Evolutionary conservation across 2,113 vertebrate genomes (phyloP).

Genomic region (Nesogale talazaci): DNA sequence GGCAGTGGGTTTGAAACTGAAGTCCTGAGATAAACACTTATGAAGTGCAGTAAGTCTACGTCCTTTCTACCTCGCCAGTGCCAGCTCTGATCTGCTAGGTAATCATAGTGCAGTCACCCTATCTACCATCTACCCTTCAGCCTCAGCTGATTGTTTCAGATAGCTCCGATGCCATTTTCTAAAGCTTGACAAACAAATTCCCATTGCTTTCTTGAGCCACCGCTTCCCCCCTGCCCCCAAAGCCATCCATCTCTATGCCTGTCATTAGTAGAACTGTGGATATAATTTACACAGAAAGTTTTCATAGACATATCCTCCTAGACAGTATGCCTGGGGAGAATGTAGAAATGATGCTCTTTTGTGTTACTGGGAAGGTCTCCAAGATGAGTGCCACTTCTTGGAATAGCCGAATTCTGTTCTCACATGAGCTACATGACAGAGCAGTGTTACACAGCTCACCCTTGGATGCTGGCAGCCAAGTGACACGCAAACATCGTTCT

Average conservation of each 20-base stretch:
- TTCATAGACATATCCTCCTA: conserved; percentile 63
- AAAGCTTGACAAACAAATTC: conserved; percentile 63
- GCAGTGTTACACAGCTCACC: conserved; percentile 72
- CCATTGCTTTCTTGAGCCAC: conserved; percentile 26
- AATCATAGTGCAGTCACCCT: neutral
- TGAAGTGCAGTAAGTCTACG: neutral
- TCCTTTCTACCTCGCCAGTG: neutral
- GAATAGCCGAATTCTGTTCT: conserved; percentile 76
- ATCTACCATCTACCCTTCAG: conserved; percentile 11
- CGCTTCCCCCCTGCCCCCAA: conserved; percentile 1
- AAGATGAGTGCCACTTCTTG: conserved; percentile 80
- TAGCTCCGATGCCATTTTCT: conserved; percentile 41
- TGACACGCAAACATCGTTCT: conserved; percentile 54
- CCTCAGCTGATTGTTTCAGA: conserved; percentile 43
- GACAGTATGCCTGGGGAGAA: conserved; percentile 74
- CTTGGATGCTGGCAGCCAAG: conserved; percentile 73
- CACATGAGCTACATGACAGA: conserved; percentile 74
- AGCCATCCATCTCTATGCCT: neutral
- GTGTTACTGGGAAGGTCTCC: conserved; percentile 82
- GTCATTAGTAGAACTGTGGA: conserved; percentile 52
- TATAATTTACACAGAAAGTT: conserved; percentile 73
- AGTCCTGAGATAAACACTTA: neutral
- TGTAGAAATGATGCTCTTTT: conserved; percentile 78
- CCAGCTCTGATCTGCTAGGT: conserved; percentile 19
- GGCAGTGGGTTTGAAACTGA: conserved; percentile 3